phyloP scores from a whole-genome alignment of 35 echinoderm and acorn worm genomes.

The Ptychodera flava region DNA sequence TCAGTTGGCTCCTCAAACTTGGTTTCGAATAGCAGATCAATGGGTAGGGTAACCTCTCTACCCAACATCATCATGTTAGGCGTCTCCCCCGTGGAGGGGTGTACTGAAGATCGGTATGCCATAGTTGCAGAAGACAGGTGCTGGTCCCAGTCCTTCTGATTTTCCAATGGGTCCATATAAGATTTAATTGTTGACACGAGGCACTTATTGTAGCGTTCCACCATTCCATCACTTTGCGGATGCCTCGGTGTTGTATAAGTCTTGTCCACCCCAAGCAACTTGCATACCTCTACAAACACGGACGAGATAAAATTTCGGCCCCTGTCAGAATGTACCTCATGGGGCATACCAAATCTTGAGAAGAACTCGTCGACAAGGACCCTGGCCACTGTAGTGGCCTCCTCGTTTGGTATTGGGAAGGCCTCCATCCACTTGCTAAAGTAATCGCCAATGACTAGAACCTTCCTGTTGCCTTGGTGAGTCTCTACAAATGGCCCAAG shows the following conservation, averaged over 20 bases:
- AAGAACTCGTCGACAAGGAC: slow-evolving; percentile 30
- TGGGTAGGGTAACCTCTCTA: slow-evolving; percentile 1
- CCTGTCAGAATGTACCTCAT: slow-evolving; percentile 27
- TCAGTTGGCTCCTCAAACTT: background rate
- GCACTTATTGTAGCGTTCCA: background rate
- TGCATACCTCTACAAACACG: slow-evolving; percentile 17
- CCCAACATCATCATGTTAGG: slow-evolving; percentile 6
- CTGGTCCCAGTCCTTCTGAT: slow-evolving; percentile 41
- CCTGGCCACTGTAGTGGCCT: slow-evolving; percentile 30
- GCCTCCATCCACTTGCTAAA: slow-evolving; percentile 45
- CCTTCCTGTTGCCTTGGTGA: slow-evolving; percentile 22
- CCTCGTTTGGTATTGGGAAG: slow-evolving; percentile 15
- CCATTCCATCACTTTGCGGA: background rate
- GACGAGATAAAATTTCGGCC: slow-evolving; percentile 11
- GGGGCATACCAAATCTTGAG: slow-evolving; percentile 30
- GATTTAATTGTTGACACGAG: background rate
- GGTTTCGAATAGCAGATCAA: background rate
- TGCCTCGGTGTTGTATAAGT: slow-evolving; percentile 16
- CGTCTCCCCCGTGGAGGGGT: background rate
- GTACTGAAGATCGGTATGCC: background rate
- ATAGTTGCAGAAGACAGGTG: slow-evolving; percentile 18
- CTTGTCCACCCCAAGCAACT: slow-evolving; percentile 15
- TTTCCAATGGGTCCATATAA: background rate
- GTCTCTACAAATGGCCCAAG: slow-evolving; percentile 29
- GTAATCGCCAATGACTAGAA: slow-evolving; percentile 27